These are phyloP conservation scores for Xestia c-nigrum DNA, from an alignment of 2,888 invertebrate species.

Conservation along the genomic window DNA sequence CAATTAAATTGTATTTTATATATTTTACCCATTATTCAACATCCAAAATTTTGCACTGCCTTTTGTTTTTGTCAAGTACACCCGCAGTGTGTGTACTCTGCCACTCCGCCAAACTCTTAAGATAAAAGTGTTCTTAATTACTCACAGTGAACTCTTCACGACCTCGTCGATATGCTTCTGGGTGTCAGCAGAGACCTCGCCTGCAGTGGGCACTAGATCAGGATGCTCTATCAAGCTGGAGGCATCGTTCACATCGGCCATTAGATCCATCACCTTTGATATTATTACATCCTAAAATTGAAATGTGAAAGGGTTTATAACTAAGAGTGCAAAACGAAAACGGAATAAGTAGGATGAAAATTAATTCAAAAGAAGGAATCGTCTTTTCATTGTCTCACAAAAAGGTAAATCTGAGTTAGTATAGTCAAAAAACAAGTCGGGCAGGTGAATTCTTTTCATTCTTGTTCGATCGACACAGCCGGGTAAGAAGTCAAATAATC, in stretches of 20 bases:
- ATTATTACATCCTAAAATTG: slow-evolving; percentile 67
- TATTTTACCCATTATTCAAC: too few relatives aligned
- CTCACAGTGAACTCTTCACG: slow-evolving; percentile 73
- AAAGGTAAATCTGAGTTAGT: neutral
- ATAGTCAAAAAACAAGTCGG: too few relatives aligned
- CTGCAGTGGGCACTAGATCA: slow-evolving; percentile 65
- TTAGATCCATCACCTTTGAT: slow-evolving; percentile 61
- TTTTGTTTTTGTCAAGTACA: too few relatives aligned
- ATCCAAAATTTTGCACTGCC: too few relatives aligned
- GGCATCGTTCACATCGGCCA: slow-evolving; percentile 64
- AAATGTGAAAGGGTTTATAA: neutral
- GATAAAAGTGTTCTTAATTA: neutral
- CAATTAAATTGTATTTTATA: too few relatives aligned
- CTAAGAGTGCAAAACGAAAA: neutral
- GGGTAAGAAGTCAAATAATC: too few relatives aligned
- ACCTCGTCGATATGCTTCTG: slow-evolving; percentile 71
- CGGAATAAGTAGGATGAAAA: neutral
- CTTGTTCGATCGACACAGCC: too few relatives aligned
- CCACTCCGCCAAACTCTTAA: too few relatives aligned
- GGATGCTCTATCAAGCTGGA: slow-evolving; percentile 65
- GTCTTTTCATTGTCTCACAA: neutral
- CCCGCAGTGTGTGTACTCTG: too few relatives aligned
- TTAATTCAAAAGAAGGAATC: neutral
- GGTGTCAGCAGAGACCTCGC: slow-evolving; percentile 61
- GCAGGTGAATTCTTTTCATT: too few relatives aligned